These are phyloP conservation scores for Heliothis subflexa DNA, from an alignment of 1,140 invertebrate genomes.

Conservation along the genomic window DNA sequence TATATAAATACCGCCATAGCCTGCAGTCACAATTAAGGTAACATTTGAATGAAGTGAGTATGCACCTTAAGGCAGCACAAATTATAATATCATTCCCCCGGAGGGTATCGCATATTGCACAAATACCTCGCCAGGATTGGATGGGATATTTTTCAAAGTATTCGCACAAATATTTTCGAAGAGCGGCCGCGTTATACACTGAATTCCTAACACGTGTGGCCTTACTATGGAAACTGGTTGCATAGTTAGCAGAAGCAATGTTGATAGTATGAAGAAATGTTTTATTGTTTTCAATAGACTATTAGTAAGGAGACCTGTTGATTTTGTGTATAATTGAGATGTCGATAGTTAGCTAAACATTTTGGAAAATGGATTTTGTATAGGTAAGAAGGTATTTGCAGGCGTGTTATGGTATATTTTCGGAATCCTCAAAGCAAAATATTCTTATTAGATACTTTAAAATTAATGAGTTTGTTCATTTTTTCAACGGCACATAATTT, in stretches of 20 bases:
- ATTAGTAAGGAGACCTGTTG: neutral
- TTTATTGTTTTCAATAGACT: neutral
- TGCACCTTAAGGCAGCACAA: constrained; percentile 1
- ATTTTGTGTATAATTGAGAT: neutral
- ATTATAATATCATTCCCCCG: constrained; percentile 35
- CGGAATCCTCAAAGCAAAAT: too few relatives aligned
- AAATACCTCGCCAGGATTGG: constrained; percentile 29
- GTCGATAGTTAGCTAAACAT: too few relatives aligned
- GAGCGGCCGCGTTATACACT: constrained; percentile 37
- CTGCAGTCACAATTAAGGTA: too few relatives aligned
- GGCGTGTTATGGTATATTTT: too few relatives aligned
- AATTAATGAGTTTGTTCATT: too few relatives aligned
- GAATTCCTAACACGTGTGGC: constrained; percentile 34
- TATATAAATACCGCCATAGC: too few relatives aligned
- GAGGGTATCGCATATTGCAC: constrained; percentile 15
- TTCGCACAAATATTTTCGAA: constrained; percentile 39
- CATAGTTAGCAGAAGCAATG: too few relatives aligned
- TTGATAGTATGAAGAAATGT: neutral
- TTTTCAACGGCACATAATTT: too few relatives aligned
- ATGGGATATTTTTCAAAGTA: constrained; percentile 42
- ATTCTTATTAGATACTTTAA: too few relatives aligned
- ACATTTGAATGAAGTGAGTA: too few relatives aligned
- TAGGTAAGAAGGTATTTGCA: neutral
- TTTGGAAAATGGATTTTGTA: neutral
- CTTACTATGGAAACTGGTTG: constrained; percentile 9